Conservation (phyloP, 2,888 invertebrate genomes). For the Heliconius cydno region DNA sequence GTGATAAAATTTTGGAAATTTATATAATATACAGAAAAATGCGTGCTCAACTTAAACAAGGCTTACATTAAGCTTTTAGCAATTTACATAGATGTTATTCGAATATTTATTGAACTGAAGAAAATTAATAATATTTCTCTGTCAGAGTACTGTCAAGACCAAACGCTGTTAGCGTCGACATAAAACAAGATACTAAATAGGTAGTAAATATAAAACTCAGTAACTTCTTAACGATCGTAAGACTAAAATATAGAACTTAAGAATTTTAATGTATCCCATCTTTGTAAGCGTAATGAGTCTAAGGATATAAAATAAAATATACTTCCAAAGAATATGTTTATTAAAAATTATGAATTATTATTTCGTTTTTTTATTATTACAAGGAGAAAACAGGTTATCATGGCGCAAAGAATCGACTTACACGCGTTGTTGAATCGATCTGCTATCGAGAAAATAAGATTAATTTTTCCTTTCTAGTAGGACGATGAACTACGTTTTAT, state of each 20-base stretch:
- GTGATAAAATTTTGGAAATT: background rate
- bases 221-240: constrained; percentile 20
- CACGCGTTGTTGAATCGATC: no score
- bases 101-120: constrained; percentile 14
- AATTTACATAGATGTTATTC: background rate
- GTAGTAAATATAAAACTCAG: constrained; percentile 20
- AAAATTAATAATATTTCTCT: constrained; percentile 19
- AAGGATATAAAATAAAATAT: constrained; percentile 6
- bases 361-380: no score
- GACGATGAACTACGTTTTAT: no score
- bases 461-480: no score
- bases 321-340: background rate
- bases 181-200: constrained; percentile 28
- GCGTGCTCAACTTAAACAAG: no score
- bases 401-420: no score
- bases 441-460: no score
- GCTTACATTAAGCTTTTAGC: background rate
- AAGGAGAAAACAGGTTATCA: no score
- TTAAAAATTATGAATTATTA: background rate
- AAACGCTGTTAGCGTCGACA: constrained; percentile 23
- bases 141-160: constrained; percentile 20
- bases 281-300: constrained; percentile 4
- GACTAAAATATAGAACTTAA: constrained; percentile 15
- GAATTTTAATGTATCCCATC: constrained; percentile 20
- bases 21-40: background rate